Base-by-base conservation (phyloP, 2,888 invertebrate genomes). In the Acanthopleura granulata region DNA sequence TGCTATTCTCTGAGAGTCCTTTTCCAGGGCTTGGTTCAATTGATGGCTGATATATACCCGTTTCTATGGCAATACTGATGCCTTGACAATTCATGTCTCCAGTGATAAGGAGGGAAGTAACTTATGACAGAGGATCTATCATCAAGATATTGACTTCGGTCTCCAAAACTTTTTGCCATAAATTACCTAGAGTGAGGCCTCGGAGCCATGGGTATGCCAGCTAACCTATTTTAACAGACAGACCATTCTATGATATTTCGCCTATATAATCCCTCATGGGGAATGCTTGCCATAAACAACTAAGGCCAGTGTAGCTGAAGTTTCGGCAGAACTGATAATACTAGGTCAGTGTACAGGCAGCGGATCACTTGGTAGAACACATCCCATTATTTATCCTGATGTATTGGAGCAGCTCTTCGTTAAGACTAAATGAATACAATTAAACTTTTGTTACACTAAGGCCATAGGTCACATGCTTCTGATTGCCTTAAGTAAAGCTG, bases 71-170 rank as follows among this genome's bases (percentile, higher is more conserved):
- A 57, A 57, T 22, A 57, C 18, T 57, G 57, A 18, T 57, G 57
- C n/a, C 22, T 57, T 57, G 57, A 18, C 57, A 57, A 3, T 57
- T 12, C 22, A n/a, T 57, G 57, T 57, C 57, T 12, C n/a, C 18
- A 22, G 6, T 57, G 57, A 57, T 3, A 57, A 6, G 57, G 22
- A n/a, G 57, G 57, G n/a, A n/a, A 57, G 57, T 57, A n/a, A 57
- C 57, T 57, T 57, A 57, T 57, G 57, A 57, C 57, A 57, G 57
- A n/a, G 18, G 57, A 57, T 57, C 57, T 57, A 57, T 57, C 57
- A 57, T 57, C 57, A 57, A 22, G n/a, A 18, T 57, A 57, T 3
- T 57, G 57, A 57, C 57, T 4, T 57, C 6, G n/a, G 40, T 12
- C 18, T 57, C 57, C n/a, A 18, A 22, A 57, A n/a, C 18, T 57